These are phyloP conservation scores for Ricordea florida DNA, from an alignment of 92 coral and sea anemone genomes.

Conservation along the genomic window DNA sequence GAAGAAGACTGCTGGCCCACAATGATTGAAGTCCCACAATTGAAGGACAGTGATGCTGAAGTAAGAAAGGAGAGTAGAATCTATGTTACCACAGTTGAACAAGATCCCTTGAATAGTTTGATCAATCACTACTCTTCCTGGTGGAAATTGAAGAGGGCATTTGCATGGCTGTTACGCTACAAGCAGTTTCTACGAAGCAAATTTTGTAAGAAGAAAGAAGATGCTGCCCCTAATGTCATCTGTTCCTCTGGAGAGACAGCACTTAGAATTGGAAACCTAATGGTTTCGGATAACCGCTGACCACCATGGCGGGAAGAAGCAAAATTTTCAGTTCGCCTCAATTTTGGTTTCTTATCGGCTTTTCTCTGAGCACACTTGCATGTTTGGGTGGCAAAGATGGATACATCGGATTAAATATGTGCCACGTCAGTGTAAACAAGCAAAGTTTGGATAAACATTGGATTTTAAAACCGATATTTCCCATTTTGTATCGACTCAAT, in stretches of 20 bases:
- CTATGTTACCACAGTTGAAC: neutral
- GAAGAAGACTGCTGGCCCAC: constrained; percentile 28
- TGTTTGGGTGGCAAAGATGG: too few relatives aligned
- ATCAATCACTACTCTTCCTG: constrained; percentile 1
- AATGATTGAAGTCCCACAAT: neutral
- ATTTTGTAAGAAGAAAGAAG: neutral
- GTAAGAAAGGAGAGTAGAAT: constrained; percentile 19
- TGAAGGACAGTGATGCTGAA: constrained; percentile 18
- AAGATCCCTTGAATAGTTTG: neutral
- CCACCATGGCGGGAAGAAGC: too few relatives aligned
- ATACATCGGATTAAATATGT: too few relatives aligned
- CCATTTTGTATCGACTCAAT: too few relatives aligned
- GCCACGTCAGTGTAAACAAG: too few relatives aligned
- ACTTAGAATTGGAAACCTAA: neutral
- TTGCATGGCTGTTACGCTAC: constrained; percentile 10
- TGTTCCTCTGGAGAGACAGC: neutral
- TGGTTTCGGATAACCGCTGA: too few relatives aligned
- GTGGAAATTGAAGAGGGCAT: constrained; percentile 27
- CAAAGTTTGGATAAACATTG: too few relatives aligned
- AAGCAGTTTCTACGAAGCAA: constrained; percentile 3
- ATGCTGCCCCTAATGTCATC: neutral
- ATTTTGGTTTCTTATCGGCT: too few relatives aligned
- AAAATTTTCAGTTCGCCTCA: neutral
- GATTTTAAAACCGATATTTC: too few relatives aligned
- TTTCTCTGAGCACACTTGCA: too few relatives aligned